Evolutionary conservation across 2,113 vertebrate genomes (phyloP).

Genomic region (Zingel zingel): DNA sequence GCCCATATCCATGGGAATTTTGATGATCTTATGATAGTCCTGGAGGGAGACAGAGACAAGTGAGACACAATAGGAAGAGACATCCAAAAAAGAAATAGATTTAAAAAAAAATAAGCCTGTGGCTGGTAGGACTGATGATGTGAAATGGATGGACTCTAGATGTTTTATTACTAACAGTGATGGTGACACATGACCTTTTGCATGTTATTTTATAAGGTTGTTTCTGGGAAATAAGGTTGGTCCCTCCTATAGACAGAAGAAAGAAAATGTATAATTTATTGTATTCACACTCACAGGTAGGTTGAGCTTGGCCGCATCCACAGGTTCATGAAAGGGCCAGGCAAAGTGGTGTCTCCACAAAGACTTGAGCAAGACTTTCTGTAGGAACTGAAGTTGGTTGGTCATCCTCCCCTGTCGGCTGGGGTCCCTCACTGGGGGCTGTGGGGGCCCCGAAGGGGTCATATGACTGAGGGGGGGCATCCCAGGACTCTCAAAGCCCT

Average conservation of each 20-base stretch:
- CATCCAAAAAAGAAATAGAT: background rate
- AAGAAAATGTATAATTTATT: background rate
- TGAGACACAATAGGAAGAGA: background rate
- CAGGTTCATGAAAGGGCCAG: conserved; percentile 95
- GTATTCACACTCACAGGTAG: conserved; percentile 86
- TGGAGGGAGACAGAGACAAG: conserved; percentile 44
- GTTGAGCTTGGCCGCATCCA: conserved; percentile 90
- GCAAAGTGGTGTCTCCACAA: conserved; percentile 96
- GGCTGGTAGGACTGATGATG: background rate
- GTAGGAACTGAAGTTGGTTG: conserved; percentile 94
- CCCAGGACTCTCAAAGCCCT: conserved; percentile 93
- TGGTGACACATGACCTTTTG: background rate
- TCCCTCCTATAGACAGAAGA: too few relatives aligned
- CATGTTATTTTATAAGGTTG: background rate
- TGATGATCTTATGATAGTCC: conserved; percentile 98
- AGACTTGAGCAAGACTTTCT: conserved; percentile 93
- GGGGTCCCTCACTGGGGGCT: conserved; percentile 87
- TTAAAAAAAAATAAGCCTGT: too few relatives aligned
- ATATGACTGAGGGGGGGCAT: conserved; percentile 84
- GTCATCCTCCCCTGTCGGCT: conserved; percentile 90
- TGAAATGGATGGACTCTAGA: too few relatives aligned
- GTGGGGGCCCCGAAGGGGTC: conserved; percentile 81
- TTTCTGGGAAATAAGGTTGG: background rate
- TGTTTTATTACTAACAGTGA: background rate
- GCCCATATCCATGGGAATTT: conserved; percentile 96